phyloP scores from a whole-genome alignment of 1,140 invertebrate genomes.

The Drosophila melanica region DNA sequence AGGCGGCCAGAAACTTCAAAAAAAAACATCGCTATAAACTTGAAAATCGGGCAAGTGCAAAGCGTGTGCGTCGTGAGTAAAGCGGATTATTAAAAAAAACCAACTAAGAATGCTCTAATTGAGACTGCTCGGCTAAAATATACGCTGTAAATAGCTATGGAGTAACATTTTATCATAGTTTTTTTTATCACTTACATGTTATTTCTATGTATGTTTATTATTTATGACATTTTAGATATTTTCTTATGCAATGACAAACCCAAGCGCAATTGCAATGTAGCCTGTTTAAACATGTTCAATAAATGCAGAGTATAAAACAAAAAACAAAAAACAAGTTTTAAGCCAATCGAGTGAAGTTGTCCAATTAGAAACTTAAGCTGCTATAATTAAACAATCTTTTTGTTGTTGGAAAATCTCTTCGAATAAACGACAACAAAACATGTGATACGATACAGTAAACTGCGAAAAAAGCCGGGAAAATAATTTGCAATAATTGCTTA shows the following conservation, averaged over 20 bases:
- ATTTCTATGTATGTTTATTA: too few species aligned
- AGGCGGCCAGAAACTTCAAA: conserved; percentile 60
- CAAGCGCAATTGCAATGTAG: too few species aligned
- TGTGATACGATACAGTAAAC: conserved; percentile 37
- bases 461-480: conserved; percentile 25
- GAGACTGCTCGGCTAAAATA: not conserved
- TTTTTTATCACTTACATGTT: too few species aligned
- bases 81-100: conserved; percentile 40
- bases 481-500: conserved; percentile 73
- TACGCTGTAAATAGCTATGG: not conserved
- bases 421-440: conserved; percentile 43
- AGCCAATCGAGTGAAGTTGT: conserved; percentile 28
- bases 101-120: not conserved
- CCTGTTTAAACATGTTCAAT: not conserved
- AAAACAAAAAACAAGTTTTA: conserved; percentile 53
- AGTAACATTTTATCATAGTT: not conserved
- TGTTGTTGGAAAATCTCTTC: conserved; percentile 3
- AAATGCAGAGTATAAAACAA: not conserved
- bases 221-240: too few species aligned
- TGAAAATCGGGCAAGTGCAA: conserved; percentile 50
- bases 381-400: conserved; percentile 78
- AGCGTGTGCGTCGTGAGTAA: conserved; percentile 14
- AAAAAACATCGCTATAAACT: conserved; percentile 50
- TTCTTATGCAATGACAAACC: not conserved
- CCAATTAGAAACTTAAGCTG: conserved; percentile 68